Evolutionary conservation across 2,113 vertebrate species (phyloP).

Genomic region (Pavo muticus): DNA sequence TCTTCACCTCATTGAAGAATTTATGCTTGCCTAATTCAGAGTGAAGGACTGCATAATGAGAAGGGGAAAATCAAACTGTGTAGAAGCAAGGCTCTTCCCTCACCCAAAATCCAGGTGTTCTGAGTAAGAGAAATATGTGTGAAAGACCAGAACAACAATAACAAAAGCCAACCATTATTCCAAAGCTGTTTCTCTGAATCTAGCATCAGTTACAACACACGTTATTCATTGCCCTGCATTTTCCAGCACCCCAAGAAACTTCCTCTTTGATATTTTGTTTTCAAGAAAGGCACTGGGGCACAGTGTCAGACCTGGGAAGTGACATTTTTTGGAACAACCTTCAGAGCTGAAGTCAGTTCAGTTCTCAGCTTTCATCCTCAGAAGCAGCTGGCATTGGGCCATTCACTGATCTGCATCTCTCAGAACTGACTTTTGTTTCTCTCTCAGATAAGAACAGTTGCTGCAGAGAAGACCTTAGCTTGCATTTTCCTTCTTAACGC

Average conservation of each 20-base stretch:
- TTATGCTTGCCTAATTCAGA: neutral
- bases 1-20: neutral
- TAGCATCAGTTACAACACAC: neutral
- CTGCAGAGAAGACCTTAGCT: neutral
- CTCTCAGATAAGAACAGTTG: neutral
- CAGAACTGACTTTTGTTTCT: neutral
- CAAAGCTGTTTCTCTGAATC: neutral
- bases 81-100: neutral
- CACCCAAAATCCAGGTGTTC: neutral
- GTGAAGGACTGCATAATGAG: neutral
- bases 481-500: neutral
- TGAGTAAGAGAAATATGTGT: neutral
- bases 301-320: neutral
- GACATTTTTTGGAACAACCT: neutral
- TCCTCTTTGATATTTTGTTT: neutral
- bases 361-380: neutral
- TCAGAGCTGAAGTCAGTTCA: neutral
- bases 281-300: neutral
- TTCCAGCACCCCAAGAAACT: neutral
- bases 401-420: neutral
- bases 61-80: constrained; percentile 5
- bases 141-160: neutral
- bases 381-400: neutral
- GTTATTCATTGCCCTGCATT: neutral
- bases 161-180: neutral